Base-by-base conservation (phyloP, 2,797 vertebrate genomes). In the Esox masquinongy region DNA sequence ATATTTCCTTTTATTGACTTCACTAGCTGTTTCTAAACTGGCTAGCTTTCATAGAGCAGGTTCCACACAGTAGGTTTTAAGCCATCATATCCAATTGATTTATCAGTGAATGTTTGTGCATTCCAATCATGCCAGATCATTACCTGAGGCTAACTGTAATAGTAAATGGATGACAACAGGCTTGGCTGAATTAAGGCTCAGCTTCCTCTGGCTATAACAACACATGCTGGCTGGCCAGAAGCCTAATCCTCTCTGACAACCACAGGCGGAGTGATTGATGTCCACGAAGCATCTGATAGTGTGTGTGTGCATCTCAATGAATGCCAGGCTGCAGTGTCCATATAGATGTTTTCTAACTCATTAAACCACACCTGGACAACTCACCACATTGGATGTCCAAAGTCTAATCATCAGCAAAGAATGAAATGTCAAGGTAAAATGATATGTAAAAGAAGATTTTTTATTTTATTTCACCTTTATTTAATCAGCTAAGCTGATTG, bases 201-300 rank as follows among this genome's bases (percentile, higher is more conserved):
- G 88, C 83, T 81, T 84, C 85, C 82, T 88, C 82, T 79, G 85
- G 84, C 82, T 84, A 74, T 79, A 85, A 87, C 81, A 77, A 76
- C 88, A 88, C 87, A 91, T 89, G 91, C 86, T 81, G 82, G 78
- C 81, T 88, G 89, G 88, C 87, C 82, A 82, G 19, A 36, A 16
- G 86, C 88, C 84, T 70, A 81, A 84, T 87, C 84, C 74, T 64
- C 56, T 75, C 84, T 85, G 88, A 92, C 90, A 88, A 86, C 80
- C 85, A 85, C 82, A 81, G 90, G 80, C 77, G 77, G 74, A 87
- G 80, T 92, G 91, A 93, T 91, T 92, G 92, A 93, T 92, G 89
- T 84, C 87, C 75, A 22, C 68, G 78, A 80, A 85, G 86, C 81
- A 76, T 88, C 73, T 77, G 82, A 83, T 47, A 68, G 74, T 75